phyloP scores from a whole-genome alignment of 37 sponge, comb jelly and placozoan genomes.

The Amphimedon queenslandica region DNA sequence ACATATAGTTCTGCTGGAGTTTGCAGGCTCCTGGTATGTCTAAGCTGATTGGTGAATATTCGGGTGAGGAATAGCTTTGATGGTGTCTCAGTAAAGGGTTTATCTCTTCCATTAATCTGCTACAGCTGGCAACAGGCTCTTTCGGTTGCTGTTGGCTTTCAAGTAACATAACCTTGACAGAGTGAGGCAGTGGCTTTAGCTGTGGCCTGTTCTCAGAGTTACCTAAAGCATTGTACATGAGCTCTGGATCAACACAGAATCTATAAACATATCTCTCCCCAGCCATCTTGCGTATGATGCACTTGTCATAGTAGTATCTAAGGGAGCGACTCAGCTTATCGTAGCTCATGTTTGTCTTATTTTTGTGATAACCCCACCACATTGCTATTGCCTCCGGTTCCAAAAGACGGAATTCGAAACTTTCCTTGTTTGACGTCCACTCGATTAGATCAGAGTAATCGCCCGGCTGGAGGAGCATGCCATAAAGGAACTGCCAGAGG shows the following conservation, averaged over 20 bases:
- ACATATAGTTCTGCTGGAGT: no score
- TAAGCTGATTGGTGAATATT: no score
- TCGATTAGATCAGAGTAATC: constrained; percentile 52
- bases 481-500: constrained; percentile 82
- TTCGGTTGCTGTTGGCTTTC: not conserved
- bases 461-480: constrained; percentile 51
- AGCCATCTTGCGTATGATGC: constrained; percentile 62
- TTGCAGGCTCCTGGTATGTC: no score
- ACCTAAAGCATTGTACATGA: constrained; percentile 60
- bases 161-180: constrained; percentile 6
- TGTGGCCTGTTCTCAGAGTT: constrained; percentile 48
- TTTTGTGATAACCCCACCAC: constrained; percentile 83
- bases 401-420: constrained; percentile 55
- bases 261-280: constrained; percentile 77
- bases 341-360: constrained; percentile 79
- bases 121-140: no score
- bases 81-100: no score
- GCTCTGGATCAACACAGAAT: constrained; percentile 63
- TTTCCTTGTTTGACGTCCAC: constrained; percentile 61
- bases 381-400: constrained; percentile 80
- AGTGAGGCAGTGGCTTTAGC: constrained; percentile 58
- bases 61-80: no score
- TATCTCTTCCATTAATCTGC: no score
- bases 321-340: constrained; percentile 90
- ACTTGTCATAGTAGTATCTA: constrained; percentile 83